A percentile compares a stretch with the other conserved stretches of the same genome.
Evolutionary conservation across 2,888 invertebrate species (phyloP).

Genomic region (Anthrax anthrax): DNA sequence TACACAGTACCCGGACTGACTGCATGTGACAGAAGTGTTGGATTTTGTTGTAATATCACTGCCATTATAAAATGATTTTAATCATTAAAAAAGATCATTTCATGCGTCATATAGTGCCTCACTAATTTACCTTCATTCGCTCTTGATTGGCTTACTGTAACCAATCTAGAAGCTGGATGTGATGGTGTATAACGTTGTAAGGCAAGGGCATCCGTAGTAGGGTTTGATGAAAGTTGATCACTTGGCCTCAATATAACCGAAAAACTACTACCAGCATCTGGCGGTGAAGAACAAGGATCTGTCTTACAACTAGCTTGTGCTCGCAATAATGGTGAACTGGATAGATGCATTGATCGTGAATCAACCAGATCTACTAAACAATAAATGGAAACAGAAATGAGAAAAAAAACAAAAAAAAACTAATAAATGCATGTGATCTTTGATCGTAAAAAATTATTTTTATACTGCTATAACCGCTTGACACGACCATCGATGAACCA

Average conservation of each 20-base stretch:
- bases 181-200: slow-evolving; percentile 29
- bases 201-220: slow-evolving; percentile 13
- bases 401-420: not conserved
- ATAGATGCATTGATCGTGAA: slow-evolving; percentile 30
- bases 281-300: slow-evolving; percentile 27
- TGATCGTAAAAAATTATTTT: slow-evolving; percentile 15
- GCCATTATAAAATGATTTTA: not conserved
- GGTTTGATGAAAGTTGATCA: slow-evolving; percentile 18
- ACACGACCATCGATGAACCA: slow-evolving; percentile 48
- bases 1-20: slow-evolving; percentile 40
- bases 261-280: slow-evolving; percentile 21
- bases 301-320: slow-evolving; percentile 22
- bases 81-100: not conserved
- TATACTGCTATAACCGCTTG: slow-evolving; percentile 69
- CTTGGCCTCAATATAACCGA: slow-evolving; percentile 29
- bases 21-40: slow-evolving; percentile 35
- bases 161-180: slow-evolving; percentile 19
- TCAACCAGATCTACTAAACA: slow-evolving; percentile 32
- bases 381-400: too few relatives aligned
- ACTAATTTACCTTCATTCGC: slow-evolving; percentile 23
- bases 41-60: slow-evolving; percentile 36
- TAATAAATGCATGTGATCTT: not conserved
- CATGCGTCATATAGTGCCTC: not conserved
- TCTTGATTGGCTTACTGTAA: slow-evolving; percentile 23
- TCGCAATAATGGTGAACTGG: slow-evolving; percentile 26